Conservation (phyloP, 2,888 invertebrate genomes). For the Pachliopta kotzebuea region DNA sequence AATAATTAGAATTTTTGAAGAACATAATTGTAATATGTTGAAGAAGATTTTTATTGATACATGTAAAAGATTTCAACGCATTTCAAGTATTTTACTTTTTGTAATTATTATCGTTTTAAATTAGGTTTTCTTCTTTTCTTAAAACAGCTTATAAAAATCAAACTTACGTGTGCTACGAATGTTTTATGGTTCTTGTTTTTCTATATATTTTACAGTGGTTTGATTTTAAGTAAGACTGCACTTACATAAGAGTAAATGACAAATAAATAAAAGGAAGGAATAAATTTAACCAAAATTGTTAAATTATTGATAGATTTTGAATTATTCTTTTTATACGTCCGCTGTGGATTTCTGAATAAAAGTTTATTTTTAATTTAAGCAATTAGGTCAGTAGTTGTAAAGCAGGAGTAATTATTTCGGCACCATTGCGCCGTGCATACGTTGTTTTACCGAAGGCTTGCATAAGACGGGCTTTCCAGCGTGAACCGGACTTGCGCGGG, state of each 20-base stretch:
- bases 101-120: background rate
- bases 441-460: slow-evolving; percentile 43
- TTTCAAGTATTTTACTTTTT: background rate
- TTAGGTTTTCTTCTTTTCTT: background rate
- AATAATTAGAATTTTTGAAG: background rate
- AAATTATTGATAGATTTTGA: too few species aligned
- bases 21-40: background rate
- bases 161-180: too few species aligned
- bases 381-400: slow-evolving; percentile 30
- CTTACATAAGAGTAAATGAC: too few species aligned
- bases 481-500: slow-evolving; percentile 59
- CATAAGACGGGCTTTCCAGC: slow-evolving; percentile 71
- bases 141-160: too few species aligned
- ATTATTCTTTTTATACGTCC: too few species aligned
- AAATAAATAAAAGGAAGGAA: too few species aligned
- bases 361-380: background rate
- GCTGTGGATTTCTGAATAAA: too few species aligned
- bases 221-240: too few species aligned
- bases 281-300: too few species aligned
- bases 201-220: too few species aligned
- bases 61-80: slow-evolving; percentile 67
- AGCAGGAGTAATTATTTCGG: slow-evolving; percentile 39
- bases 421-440: slow-evolving; percentile 29
- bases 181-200: too few species aligned
- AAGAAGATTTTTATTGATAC: background rate